These are phyloP conservation scores for Buphagus erythrorhynchus DNA, from an alignment of 2,797 vertebrate species.

Conservation along the genomic window DNA sequence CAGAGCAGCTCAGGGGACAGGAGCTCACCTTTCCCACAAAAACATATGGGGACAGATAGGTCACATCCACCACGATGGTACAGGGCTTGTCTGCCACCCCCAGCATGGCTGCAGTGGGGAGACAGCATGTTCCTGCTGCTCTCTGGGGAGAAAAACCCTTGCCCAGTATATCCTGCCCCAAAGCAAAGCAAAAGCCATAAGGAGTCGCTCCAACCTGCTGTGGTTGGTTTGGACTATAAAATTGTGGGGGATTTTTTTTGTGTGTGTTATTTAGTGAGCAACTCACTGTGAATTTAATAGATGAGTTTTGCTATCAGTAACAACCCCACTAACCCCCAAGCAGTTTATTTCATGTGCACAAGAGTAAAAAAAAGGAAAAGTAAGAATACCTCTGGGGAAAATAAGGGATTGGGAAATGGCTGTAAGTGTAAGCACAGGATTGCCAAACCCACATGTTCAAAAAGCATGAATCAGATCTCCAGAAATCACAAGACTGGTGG, in stretches of 20 bases:
- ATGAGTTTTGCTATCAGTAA: constrained; percentile 32
- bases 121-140: not conserved
- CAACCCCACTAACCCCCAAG: constrained; percentile 17
- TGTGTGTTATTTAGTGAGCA: not conserved
- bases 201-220: not conserved
- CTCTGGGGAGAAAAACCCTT: not conserved
- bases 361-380: constrained; percentile 17
- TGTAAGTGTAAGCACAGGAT: constrained; percentile 4
- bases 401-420: constrained; percentile 52
- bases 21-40: not conserved
- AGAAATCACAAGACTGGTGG: constrained; percentile 63
- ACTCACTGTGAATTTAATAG: constrained; percentile 34
- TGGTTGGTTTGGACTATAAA: constrained; percentile 5
- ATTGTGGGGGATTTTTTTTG: not conserved
- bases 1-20: not conserved
- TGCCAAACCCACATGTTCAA: constrained; percentile 63
- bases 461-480: constrained; percentile 64
- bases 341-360: constrained; percentile 45
- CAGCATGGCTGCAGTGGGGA: not conserved
- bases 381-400: constrained; percentile 64
- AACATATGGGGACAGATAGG: not conserved
- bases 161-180: not conserved
- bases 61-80: accelerated
- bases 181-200: not conserved
- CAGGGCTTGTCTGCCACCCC: not conserved